Base-by-base conservation (phyloP, 2,888 invertebrate species). In the Lumbricus terrestris region DNA sequence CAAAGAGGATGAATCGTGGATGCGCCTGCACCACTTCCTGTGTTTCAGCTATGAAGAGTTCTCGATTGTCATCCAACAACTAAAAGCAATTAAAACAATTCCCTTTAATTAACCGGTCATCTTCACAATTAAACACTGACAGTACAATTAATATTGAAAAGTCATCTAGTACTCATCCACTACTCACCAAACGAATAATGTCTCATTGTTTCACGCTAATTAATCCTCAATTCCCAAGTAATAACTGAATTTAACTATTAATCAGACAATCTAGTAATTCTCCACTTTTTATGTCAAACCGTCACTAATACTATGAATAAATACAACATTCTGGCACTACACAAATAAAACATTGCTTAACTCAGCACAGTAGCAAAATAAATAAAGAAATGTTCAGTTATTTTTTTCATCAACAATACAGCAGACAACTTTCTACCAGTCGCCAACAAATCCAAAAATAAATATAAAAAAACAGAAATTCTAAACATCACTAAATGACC, bases 21-120 rank as follows among this genome's bases (percentile, higher is more conserved):
- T 99, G 97, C 0, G 99, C 99, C 95, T 97, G 97, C 0, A 99
- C 96, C 0, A 97, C 96, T 93, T 97, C 96, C 94, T 99, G 99
- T 0, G 98, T 99, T 96, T 99, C 99, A 0, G 99, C 97, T 92
- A 99, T 98, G 94, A 97, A 99, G 38, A 99, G 95, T 94, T 99
- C 99, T n/a, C 99, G 96, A 94, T 99, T 99, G 94, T 99, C 99
- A 94, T 99, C 99, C 54, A 99, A 96, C 13, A 99, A 93, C 95
- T 94, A 92, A 20, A 90, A 91, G 88, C 82, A 85, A 42, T 40
- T 40, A 23, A n/a, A n/a, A 91, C 23, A 90, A 40, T n/a, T 82
- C 23, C 20, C 29, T n/a, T 69, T n/a, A 33, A 69, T 47, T 89
- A 33, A 40, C 11, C 69, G n/a, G n/a, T n/a, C n/a, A n/a, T n/a